Evolutionary conservation across 2,113 vertebrate genomes (phyloP), one percentile per base, ranked within the genome.

Genomic region (Xiphias gladius): DNA sequence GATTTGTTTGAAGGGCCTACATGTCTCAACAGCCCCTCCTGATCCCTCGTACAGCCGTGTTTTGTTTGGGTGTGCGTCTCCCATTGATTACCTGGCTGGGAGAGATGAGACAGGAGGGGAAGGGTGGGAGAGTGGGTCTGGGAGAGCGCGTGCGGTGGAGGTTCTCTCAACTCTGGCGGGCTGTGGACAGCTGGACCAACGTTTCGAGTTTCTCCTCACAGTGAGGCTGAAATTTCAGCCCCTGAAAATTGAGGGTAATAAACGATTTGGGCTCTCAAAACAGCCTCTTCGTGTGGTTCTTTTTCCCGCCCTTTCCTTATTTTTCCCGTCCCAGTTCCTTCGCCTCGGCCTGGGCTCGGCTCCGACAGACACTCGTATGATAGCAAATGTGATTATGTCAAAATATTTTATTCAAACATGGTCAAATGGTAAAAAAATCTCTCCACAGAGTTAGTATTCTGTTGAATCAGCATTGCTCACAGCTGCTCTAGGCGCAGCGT

Each of bases 161-260:
- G 80, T 83, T 91, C 87, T 81, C 88, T 88, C 76, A 32, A 79
- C 76, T 88, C 75, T 84, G 88, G 91, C 93, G 92, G 88, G 86
- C 89, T 91, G 92, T 76, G 71, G 93, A 94, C 95, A 96, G 95
- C 95, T 96, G 95, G 95, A 90, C 91, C 92, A 26, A 65, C 43
- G 81, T 93, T 95, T 95, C 88, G 77, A 92, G 94, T 95, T 96
- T 95, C 95, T 85, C 62, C 83, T 88, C 92, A 88, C 86, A 87
- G 89, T 19, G 69, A 91, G 94, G 92, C 92, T 95, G 95, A 95
- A 95, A 96, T 96, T 95, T 95, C 95, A 95, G 75, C 90, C 92
- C 82, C 88, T 87, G 82, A 91, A 93, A 93, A 95, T 93, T 74
- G 74, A 89, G 92, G 88, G 86, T 93, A 94, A 95, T 94, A 95